These are phyloP conservation scores for Peromyscus aztecus DNA, from an alignment of 2,797 vertebrate species.

Conservation along the genomic window DNA sequence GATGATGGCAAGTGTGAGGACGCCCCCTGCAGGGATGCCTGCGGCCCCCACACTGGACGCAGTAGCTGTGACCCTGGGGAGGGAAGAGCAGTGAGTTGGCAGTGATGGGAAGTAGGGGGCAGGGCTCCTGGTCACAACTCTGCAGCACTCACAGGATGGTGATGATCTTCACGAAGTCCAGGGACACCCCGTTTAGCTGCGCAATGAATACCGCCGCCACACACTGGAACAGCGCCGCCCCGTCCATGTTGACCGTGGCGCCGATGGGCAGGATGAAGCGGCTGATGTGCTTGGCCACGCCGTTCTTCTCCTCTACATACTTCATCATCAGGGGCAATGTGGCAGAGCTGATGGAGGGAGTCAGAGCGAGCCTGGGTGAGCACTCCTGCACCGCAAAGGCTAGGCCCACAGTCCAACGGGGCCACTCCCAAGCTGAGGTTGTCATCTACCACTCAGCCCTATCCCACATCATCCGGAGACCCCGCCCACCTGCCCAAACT, in stretches of 20 bases:
- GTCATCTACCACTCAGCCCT: fast-evolving
- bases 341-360: constrained; percentile 89
- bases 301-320: constrained; percentile 94
- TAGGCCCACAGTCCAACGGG: too few relatives aligned
- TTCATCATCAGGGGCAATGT: constrained; percentile 96
- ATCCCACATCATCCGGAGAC: background rate
- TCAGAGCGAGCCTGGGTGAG: fast-evolving
- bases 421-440: background rate
- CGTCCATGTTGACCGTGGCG: constrained; percentile 96
- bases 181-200: constrained; percentile 89
- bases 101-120: fast-evolving
- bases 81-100: background rate
- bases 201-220: constrained; percentile 95
- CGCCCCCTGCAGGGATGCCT: constrained; percentile 94
- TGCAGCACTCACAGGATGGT: constrained; percentile 92
- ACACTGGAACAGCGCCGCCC: constrained; percentile 95
- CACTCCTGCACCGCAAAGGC: fast-evolving
- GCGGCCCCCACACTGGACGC: constrained; percentile 96
- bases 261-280: constrained; percentile 96
- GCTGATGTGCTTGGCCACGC: constrained; percentile 94
- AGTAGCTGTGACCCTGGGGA: constrained; percentile 92
- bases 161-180: constrained; percentile 94
- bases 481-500: background rate
- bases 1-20: constrained; percentile 95
- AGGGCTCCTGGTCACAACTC: background rate